These are phyloP conservation scores for Neoarius graeffei DNA, from an alignment of 2,113 vertebrate species.

Conservation along the genomic window DNA sequence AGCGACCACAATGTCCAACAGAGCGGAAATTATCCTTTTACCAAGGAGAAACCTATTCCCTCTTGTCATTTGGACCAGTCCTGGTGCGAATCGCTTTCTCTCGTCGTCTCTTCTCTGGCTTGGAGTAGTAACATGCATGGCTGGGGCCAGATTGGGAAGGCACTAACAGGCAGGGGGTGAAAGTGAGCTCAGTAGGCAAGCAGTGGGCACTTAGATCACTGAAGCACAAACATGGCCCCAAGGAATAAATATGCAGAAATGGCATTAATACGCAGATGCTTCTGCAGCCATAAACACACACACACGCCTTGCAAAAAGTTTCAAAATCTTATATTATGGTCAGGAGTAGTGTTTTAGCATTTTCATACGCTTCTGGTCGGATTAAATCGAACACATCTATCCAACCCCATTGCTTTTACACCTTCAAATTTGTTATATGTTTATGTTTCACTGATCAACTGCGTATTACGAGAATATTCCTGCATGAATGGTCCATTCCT, in stretches of 20 bases:
- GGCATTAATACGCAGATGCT: conserved; percentile 18
- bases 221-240: conserved; percentile 40
- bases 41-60: conserved; percentile 50
- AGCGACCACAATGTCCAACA: conserved; percentile 16
- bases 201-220: conserved; percentile 46
- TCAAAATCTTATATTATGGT: background rate
- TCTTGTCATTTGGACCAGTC: conserved; percentile 36
- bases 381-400: background rate
- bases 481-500: background rate
- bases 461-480: background rate
- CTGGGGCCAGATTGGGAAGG: conserved; percentile 64
- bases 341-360: background rate
- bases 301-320: too few relatives aligned
- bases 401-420: background rate
- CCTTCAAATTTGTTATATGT: background rate
- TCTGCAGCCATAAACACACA: background rate
- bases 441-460: background rate
- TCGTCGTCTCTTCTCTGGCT: conserved; percentile 47
- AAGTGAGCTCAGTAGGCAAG: conserved; percentile 48
- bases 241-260: conserved; percentile 43
- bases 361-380: background rate
- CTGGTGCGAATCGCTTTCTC: conserved; percentile 41
- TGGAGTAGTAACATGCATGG: conserved; percentile 61
- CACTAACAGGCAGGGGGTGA: conserved; percentile 53
- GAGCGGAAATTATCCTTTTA: conserved; percentile 41